A percentile compares a stretch with the other conserved stretches of the same genome.
These are phyloP conservation scores for Argyresthia albistria DNA, from an alignment of 2,888 invertebrate species.

Conservation along the genomic window DNA sequence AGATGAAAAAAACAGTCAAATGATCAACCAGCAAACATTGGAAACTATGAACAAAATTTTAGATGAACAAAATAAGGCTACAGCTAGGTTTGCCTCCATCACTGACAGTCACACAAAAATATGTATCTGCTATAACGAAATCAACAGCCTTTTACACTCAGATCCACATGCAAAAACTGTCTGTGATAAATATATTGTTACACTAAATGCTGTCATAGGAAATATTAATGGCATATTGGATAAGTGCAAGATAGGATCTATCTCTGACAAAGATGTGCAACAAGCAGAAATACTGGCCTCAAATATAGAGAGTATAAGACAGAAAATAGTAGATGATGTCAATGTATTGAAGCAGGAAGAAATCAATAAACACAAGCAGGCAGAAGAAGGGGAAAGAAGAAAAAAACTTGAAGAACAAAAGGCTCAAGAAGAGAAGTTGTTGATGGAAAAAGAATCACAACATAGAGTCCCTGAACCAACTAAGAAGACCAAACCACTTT, in stretches of 20 bases:
- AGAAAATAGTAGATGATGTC: constrained; percentile 48
- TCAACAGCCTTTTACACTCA: constrained; percentile 54
- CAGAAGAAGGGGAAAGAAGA: constrained; percentile 25
- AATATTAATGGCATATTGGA: constrained; percentile 58
- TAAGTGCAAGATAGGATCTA: constrained; percentile 45
- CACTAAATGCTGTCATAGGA: constrained; percentile 45
- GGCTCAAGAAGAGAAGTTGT: constrained; percentile 22
- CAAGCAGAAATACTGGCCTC: constrained; percentile 62
- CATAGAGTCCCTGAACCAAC: constrained; percentile 18
- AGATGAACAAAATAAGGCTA: constrained; percentile 62
- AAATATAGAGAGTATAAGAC: constrained; percentile 61
- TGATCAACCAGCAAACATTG: constrained; percentile 45
- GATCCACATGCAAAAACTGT: constrained; percentile 49
- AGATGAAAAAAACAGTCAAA: constrained; percentile 64
- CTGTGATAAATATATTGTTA: constrained; percentile 47
- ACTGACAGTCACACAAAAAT: constrained; percentile 72
- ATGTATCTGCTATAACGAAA: constrained; percentile 66
- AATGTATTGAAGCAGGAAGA: constrained; percentile 33
- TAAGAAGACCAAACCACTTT: constrained; percentile 36
- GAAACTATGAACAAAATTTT: constrained; percentile 64
- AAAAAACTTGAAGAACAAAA: constrained; percentile 29
- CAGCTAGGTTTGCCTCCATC: constrained; percentile 64
- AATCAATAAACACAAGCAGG: constrained; percentile 26
- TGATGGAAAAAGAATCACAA: constrained; percentile 17
- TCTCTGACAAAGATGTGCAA: constrained; percentile 66